Evolutionary conservation across 2,113 vertebrate genomes (phyloP).

Genomic region (Hippocampus guttulatus): DNA sequence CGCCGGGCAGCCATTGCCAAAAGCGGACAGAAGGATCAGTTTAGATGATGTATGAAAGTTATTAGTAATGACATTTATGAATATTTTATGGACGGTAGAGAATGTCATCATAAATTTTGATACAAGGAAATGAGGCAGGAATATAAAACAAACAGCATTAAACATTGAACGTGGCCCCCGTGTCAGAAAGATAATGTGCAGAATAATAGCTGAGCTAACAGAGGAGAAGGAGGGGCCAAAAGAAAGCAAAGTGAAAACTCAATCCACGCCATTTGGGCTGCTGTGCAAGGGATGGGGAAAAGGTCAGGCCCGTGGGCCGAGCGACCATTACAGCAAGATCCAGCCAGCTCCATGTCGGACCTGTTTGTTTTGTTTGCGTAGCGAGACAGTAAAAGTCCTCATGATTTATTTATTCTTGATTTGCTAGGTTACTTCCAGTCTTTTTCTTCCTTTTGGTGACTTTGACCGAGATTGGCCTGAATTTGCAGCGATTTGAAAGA

Average conservation of each 20-base stretch:
- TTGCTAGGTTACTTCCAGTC: conserved; percentile 30
- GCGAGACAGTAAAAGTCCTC: conserved; percentile 36
- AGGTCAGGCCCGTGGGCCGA: conserved; percentile 35
- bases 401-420: conserved; percentile 56
- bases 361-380: conserved; percentile 9
- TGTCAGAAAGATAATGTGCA: conserved; percentile 62
- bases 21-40: conserved; percentile 75
- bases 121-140: conserved; percentile 77
- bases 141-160: conserved; percentile 82
- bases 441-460: conserved; percentile 28
- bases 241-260: conserved; percentile 33
- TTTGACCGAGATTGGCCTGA: conserved; percentile 8
- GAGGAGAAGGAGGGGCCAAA: conserved; percentile 21
- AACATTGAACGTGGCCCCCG: conserved; percentile 71
- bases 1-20: conserved; percentile 58
- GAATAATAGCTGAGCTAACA: conserved; percentile 49
- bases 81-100: conserved; percentile 79
- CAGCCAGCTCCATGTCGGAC: conserved; percentile 1
- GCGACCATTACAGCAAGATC: conserved; percentile 9
- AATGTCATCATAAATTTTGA: conserved; percentile 79
- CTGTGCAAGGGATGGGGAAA: conserved; percentile 18
- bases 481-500: conserved; percentile 12
- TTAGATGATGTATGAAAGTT: conserved; percentile 80
- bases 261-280: conserved; percentile 32
- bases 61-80: conserved; percentile 83